These are phyloP conservation scores for Todiramphus saurophagus DNA, from an alignment of 2,113 vertebrate species.

Conservation along the genomic window DNA sequence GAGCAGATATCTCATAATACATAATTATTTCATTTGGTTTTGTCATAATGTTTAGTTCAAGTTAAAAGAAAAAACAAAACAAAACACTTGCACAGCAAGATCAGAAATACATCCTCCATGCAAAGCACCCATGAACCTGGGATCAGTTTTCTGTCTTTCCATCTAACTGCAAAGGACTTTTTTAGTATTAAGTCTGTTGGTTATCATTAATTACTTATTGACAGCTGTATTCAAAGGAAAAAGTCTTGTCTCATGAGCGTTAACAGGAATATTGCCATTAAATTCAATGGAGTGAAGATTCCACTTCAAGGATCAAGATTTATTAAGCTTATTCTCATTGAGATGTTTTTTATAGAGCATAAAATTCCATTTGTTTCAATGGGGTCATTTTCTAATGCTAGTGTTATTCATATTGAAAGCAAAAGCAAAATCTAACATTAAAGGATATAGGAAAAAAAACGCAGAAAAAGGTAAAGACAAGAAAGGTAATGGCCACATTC, in stretches of 20 bases:
- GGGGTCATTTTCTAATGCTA: neutral
- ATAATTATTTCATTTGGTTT: conserved; percentile 8
- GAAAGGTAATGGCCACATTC: neutral
- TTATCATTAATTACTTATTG: neutral
- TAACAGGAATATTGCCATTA: neutral
- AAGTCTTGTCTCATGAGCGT: neutral
- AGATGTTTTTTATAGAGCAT: neutral
- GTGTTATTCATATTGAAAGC: neutral
- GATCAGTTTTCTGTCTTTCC: neutral
- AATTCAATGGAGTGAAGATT: neutral
- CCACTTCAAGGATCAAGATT: neutral
- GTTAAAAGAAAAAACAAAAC: neutral
- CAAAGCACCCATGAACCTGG: neutral
- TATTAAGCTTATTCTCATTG: neutral
- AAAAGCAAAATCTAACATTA: neutral
- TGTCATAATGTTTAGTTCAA: neutral
- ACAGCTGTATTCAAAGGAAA: neutral
- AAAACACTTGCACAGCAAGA: neutral
- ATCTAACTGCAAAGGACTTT: neutral
- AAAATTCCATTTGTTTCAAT: neutral
- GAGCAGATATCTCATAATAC: neutral
- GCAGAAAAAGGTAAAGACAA: neutral
- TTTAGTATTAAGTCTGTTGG: neutral
- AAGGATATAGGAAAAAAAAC: neutral
- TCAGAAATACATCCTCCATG: neutral